Conservation (phyloP, 2,888 invertebrate species). For the Caradrina kadenii region DNA sequence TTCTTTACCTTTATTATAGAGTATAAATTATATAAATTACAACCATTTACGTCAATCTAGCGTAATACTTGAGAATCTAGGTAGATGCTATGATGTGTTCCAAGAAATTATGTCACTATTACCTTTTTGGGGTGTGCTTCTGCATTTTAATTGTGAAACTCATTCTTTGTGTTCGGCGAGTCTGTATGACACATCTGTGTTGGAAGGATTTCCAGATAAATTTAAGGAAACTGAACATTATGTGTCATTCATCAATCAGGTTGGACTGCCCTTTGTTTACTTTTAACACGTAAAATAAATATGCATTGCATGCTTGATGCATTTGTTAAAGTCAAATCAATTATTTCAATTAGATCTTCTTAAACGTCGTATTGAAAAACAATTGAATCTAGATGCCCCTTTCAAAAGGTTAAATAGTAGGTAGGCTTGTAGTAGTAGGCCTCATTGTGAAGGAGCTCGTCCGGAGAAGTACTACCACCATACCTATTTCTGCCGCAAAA, state of each 20-base stretch:
- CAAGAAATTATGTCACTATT: constrained; percentile 49
- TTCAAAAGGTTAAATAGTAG: no score
- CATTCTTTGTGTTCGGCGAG: neutral
- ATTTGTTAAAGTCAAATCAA: neutral
- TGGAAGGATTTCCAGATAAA: neutral
- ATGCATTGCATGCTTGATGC: neutral
- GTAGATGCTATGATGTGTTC: constrained; percentile 3
- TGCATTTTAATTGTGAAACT: constrained; percentile 24
- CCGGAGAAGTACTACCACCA: no score
- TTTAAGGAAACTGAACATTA: constrained; percentile 1
- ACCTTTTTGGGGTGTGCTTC: constrained; percentile 31
- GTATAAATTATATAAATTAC: neutral
- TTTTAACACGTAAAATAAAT: neutral
- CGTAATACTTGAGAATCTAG: constrained; percentile 2
- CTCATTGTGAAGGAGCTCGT: no score
- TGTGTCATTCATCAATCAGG: constrained; percentile 3
- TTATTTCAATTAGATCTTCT: no score
- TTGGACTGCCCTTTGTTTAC: constrained; percentile 1
- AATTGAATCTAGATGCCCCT: no score
- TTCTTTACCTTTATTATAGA: no score
- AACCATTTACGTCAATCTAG: constrained; percentile 6
- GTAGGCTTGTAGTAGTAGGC: no score
- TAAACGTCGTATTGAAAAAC: no score
- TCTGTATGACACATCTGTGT: no score
- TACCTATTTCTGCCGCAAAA: no score